Conservation (phyloP, 2,113 vertebrate genomes). For the Phaethornis superciliosus region DNA sequence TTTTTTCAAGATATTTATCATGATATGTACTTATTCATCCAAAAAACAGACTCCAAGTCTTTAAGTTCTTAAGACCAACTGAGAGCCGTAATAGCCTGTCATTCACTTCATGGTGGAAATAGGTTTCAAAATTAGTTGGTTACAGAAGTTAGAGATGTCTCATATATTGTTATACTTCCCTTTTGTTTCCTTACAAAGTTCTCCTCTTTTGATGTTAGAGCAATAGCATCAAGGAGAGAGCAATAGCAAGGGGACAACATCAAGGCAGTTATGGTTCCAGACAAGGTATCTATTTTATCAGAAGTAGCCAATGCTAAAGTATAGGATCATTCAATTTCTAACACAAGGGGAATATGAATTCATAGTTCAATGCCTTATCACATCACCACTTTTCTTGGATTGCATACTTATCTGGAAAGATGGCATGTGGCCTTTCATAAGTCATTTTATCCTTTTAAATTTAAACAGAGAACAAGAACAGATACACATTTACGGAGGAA, state of each 20-base stretch:
- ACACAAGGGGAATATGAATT: not conserved
- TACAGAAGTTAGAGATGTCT: not conserved
- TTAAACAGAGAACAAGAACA: not conserved
- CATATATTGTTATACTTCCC: not conserved
- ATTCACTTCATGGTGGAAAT: not conserved
- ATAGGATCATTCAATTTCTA: not conserved
- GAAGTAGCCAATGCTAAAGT: not conserved
- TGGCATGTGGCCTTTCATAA: not conserved
- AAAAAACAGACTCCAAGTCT: not conserved
- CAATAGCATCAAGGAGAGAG: not conserved
- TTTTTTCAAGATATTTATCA: not conserved
- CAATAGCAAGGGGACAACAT: not conserved
- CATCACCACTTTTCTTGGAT: not conserved
- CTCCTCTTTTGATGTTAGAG: not conserved
- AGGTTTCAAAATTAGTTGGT: not conserved
- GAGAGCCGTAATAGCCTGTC: not conserved
- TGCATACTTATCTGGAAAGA: not conserved
- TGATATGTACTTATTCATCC: not conserved
- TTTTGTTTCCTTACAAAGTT: not conserved
- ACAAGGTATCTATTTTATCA: not conserved
- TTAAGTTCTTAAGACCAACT: not conserved
- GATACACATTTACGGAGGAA: not conserved
- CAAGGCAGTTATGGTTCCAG: not conserved
- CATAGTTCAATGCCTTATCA: not conserved
- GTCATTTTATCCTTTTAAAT: not conserved